Conservation (phyloP, 2,113 vertebrate species). For the Puntigrus tetrazona region DNA sequence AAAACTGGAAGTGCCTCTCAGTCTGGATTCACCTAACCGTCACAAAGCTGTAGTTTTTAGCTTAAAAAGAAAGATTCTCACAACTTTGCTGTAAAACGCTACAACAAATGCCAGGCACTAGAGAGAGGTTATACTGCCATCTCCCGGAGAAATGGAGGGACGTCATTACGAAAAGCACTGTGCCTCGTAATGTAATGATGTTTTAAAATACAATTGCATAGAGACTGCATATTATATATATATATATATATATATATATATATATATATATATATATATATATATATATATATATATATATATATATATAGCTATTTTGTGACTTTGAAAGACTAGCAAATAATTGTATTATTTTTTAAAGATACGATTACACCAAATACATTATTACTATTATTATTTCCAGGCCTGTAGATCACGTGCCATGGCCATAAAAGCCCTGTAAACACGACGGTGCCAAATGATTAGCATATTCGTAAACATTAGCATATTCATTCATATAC, state of each 20-base stretch:
- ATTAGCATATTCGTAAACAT: too few species aligned
- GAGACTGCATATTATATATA: too few species aligned
- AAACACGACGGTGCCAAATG: background rate
- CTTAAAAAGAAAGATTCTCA: background rate
- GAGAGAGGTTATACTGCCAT: conserved; percentile 39
- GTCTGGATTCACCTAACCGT: background rate
- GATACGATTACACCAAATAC: background rate
- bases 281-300: too few species aligned
- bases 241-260: too few species aligned
- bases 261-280: too few species aligned
- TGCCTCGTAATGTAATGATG: background rate
- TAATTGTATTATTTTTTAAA: background rate
- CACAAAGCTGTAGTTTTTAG: background rate
- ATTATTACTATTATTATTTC: background rate
- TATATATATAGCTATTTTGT: too few species aligned
- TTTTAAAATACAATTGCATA: background rate
- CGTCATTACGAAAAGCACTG: background rate
- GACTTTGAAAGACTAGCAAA: background rate
- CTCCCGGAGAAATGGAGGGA: conserved; percentile 44
- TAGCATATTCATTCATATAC: too few species aligned
- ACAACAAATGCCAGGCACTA: background rate
- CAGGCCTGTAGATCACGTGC: background rate
- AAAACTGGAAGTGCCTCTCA: background rate
- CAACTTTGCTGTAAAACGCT: background rate
- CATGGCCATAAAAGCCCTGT: background rate